Evolutionary conservation across 2,888 invertebrate species (phyloP), one percentile per base, ranked within the genome.

Genomic region (Brachylomia viminalis): DNA sequence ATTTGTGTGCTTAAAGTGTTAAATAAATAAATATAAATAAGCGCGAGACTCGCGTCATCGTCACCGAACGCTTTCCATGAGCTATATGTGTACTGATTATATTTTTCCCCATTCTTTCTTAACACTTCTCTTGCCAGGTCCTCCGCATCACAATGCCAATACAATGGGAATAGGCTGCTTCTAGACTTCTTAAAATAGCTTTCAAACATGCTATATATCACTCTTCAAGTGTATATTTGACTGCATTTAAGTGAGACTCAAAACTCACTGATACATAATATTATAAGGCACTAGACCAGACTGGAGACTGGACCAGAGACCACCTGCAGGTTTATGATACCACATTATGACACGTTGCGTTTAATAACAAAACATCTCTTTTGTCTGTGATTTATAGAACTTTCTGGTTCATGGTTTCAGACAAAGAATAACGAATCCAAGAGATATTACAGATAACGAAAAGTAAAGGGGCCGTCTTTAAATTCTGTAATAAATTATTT

Each of bases 171-270:
- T 61, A 15, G 10, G 23, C n/a, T 38, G 8, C 38, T 17, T 15
- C n/a, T 38, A n/a, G 17, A 17, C n/a, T 64, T 62, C n/a, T 4
- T 23, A 11, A 27, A 56, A 56, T 0, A 15, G 11, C 11, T 20
- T 42, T 45, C 13, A 20, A 7, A 13, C 13, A 45, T 27, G 17
- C 17, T n/a, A 38, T 38, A 38, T 68, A 38, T 20, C 54, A 27
- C 5, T 52, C 11, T 42, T 20, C 52, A 38, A 54, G n/a, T 67
- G 20, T 52, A 52, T 13, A 17, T 20, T 67, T 33, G 52, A 52
- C 38, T 67, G 67, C 33, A 54, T 38, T 33, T n/a, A 52, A 38
- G 68, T 27, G 54, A 54, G 38, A 54, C 38, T 68, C 27, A 54
- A 54, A 68, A 33, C 23, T 33, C 23, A 30, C 15, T 49, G 49